Base-by-base conservation (phyloP, 2,797 vertebrate species). In the Argya squamiceps region DNA sequence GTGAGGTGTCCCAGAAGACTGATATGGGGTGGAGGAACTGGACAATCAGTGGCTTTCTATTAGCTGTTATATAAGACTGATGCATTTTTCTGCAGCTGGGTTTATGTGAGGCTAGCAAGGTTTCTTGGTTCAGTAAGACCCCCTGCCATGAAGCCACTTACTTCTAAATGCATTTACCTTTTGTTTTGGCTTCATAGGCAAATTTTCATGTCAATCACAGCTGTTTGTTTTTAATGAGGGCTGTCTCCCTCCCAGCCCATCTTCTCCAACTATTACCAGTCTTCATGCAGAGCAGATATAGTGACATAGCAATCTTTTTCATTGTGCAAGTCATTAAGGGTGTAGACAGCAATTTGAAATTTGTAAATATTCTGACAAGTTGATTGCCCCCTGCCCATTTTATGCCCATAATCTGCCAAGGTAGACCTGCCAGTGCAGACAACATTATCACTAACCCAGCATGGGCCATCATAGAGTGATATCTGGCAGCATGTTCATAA, bases 361-460 rank as follows among this genome's bases (percentile, higher is more conserved):
- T 84, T 94, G 88, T 96, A 97, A 97, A 97, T 97, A 97, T 94
- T 96, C 94, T 88, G 97, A 97, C 96, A 96, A 96, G 67, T 95
- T 96, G 93, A 95, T 97, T 97, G 92, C 87, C 13, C 69, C 68
- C 91, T 59, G 63, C 83, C 96, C 84, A 21, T 91, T 95, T 97
- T 93, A 95, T 87, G 71, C 74, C 78, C 91, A 18, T 96, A 89
- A 97, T 96, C 94, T 97, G 85, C 96, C 78, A 91, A 78, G 88
- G 88, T 95, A 92, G 84, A 86, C 47, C 84, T 95, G 88, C 93
- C 77, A 88, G 93, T 78, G 81, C 91, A 95, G 90, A 71, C 53
- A 76, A 59, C 13, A 24, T 74, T 91, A 89, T 89, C 76, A 44
- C 84, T 94, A 96, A 77, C 69, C 18, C 88, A 93, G 78, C 63